phyloP scores from a whole-genome alignment of 2,797 vertebrate species.

The Sebastes taczanowskii region DNA sequence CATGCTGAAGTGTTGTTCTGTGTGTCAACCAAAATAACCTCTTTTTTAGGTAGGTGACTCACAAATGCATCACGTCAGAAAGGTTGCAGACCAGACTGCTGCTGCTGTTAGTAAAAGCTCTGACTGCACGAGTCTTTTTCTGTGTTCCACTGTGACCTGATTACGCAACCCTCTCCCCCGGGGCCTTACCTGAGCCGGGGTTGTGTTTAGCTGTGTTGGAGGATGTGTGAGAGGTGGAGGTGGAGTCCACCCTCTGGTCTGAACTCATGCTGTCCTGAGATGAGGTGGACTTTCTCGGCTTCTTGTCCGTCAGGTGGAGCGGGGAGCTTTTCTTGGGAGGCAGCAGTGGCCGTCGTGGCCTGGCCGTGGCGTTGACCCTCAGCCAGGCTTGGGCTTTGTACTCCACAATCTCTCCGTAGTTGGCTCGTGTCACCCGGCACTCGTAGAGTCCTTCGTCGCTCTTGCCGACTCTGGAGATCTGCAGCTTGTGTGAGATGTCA shows the following conservation, averaged over 20 bases:
- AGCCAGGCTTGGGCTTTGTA: slow-evolving; percentile 95
- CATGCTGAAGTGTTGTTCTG: not conserved
- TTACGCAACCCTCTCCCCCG: not conserved
- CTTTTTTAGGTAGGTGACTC: not conserved
- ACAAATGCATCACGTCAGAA: not conserved
- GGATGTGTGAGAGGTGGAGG: slow-evolving; percentile 88
- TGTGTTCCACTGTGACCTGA: not conserved
- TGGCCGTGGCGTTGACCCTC: slow-evolving; percentile 88
- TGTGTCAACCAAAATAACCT: not conserved
- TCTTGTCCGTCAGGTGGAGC: slow-evolving; percentile 92
- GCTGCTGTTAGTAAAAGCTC: slow-evolving; percentile 7
- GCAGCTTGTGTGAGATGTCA: slow-evolving; percentile 97
- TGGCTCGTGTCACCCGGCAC: slow-evolving; percentile 93
- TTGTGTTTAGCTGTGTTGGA: slow-evolving; percentile 92
- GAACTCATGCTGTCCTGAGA: slow-evolving; percentile 86
- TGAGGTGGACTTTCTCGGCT: slow-evolving; percentile 89
- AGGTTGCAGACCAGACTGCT: not conserved
- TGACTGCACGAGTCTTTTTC: not conserved
- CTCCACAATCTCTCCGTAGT: slow-evolving; percentile 93
- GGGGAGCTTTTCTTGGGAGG: slow-evolving; percentile 90
- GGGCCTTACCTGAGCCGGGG: slow-evolving; percentile 91
- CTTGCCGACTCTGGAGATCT: slow-evolving; percentile 94
- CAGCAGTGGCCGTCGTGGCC: slow-evolving; percentile 83
- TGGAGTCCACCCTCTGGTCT: slow-evolving; percentile 85
- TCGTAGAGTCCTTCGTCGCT: slow-evolving; percentile 94